These are phyloP conservation scores for Therioaphis trifolii DNA, from an alignment of 2,888 invertebrate genomes.

Conservation along the genomic window DNA sequence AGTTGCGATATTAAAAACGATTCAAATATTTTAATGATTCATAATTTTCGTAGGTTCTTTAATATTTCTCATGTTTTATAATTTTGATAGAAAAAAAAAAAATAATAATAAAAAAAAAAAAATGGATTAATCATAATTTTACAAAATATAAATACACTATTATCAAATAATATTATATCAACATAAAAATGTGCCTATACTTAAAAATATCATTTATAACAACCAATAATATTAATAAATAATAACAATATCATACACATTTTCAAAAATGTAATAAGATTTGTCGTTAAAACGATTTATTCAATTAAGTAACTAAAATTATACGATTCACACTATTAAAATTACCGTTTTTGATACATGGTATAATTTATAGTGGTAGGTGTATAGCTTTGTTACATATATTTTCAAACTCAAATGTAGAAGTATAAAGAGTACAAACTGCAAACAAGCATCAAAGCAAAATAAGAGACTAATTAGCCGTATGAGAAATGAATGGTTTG, in stretches of 20 bases:
- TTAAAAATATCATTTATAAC: constrained; percentile 41
- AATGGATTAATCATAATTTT: background rate
- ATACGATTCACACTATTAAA: too few relatives aligned
- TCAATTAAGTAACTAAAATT: too few relatives aligned
- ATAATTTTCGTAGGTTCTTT: too few relatives aligned
- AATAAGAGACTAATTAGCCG: background rate
- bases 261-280: background rate
- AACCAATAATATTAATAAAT: constrained; percentile 9
- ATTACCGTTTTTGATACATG: background rate
- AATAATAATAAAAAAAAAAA: background rate
- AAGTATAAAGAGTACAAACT: constrained; percentile 3
- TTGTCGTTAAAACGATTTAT: too few relatives aligned
- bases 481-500: background rate
- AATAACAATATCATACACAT: constrained; percentile 31
- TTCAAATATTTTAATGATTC: too few relatives aligned
- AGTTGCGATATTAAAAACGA: too few relatives aligned
- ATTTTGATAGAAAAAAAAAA: background rate
- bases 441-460: constrained; percentile 47
- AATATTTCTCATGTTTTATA: too few relatives aligned
- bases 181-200: constrained; percentile 43
- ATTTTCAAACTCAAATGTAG: constrained; percentile 19
- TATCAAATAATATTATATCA: constrained; percentile 9
- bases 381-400: background rate
- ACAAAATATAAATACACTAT: constrained; percentile 37
- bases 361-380: background rate